Base-by-base conservation (phyloP, 2,888 invertebrate species). In the Cryptus viduatorius region DNA sequence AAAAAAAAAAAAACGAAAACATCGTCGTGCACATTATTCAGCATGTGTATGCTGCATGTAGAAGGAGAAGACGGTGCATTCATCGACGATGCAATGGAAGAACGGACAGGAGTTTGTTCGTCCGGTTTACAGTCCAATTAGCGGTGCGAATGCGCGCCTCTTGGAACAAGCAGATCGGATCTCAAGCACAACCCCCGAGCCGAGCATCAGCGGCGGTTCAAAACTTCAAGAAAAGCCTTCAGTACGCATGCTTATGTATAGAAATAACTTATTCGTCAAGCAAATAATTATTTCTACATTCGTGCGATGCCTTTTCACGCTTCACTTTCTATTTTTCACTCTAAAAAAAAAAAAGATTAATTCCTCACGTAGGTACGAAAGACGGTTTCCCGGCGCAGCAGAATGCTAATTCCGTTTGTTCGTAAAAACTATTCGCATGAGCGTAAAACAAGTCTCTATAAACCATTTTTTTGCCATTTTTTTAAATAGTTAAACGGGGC, bases 41-140 rank as follows among this genome's bases (percentile, higher is more conserved):
- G 93, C 93, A 92, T 92, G 93, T 92, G 93, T 93, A 92, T 93
- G 92, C 92, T 92, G 93, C 93, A 93, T 93, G 93, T 92, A 92
- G 93, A 93, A 90, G 91, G 91, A 90, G 87, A 92, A 89, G 90
- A 90, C 89, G 84, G 88, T 87, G 86, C 90, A 87, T 89, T 59
- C 82, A 44, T 88, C 91, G 79, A 91, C 88, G 88, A 89, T 93
- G 90, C 89, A 89, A 87, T 93, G 93, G 93, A 92, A 91, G 89
- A 93, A 90, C 84, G 93, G 92, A 75, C 92, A 93, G 88, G 93
- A 93, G 81, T 91, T 91, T 88, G 93, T 93, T 79, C 92, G 90
- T 84, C 89, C 87, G 87, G 90, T 93, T 89, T 90, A 91, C 89
- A 89, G 90, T 72, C 90, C 92, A 76, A 88, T 91, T 90, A 92